Percentiles rank a stretch among this genome's conserved stretches.
phyloP scores from a whole-genome alignment of 2,797 vertebrate species.

The Sarcophilus harrisii region DNA sequence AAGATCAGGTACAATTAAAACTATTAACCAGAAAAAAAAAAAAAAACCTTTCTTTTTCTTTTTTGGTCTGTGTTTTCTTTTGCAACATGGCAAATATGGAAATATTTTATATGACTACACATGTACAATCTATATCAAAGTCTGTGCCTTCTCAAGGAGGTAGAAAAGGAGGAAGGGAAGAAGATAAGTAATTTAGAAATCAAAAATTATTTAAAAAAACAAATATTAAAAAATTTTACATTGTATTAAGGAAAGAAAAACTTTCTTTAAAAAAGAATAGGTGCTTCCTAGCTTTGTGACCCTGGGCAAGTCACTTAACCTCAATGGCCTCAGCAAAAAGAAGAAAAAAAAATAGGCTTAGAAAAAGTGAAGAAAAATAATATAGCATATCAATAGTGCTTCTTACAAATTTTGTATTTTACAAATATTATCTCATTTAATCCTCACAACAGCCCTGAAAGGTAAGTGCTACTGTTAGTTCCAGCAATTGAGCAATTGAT shows the following conservation, averaged over 20 bases:
- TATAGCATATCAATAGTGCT: neutral
- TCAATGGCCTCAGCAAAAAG: too few species aligned
- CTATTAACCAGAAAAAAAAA: slow-evolving; percentile 56
- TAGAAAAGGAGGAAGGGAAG: neutral
- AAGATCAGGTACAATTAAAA: slow-evolving; percentile 83
- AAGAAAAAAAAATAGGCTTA: neutral
- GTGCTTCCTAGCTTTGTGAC: too few species aligned
- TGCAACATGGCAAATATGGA: neutral
- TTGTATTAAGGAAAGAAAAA: neutral
- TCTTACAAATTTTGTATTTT: neutral
- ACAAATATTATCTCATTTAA: neutral
- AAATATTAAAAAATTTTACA: neutral
- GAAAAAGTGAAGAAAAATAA: neutral
- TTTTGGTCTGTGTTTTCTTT: neutral
- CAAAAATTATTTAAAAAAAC: neutral
- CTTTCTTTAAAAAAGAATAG: neutral
- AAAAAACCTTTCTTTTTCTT: neutral
- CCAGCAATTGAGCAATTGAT: neutral
- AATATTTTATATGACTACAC: neutral
- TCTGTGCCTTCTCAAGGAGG: neutral
- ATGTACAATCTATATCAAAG: neutral
- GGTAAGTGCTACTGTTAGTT: neutral
- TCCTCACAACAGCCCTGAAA: neutral
- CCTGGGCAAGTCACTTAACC: too few species aligned
- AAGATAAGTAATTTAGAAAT: neutral